phyloP scores from a whole-genome alignment of 2,113 vertebrate genomes.

The Silurus asotus region DNA sequence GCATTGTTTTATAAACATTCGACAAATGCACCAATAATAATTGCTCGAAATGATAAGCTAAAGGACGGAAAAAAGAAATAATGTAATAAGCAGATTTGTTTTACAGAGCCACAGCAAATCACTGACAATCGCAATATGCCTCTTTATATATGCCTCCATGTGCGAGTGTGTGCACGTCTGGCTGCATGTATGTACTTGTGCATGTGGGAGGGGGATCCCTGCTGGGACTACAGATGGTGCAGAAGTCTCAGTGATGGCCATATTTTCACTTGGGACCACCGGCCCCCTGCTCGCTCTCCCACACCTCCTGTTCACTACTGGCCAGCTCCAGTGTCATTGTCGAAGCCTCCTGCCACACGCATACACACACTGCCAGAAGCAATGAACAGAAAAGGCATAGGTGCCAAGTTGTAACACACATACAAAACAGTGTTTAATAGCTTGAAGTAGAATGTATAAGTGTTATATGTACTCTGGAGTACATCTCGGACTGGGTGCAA shows the following conservation, averaged over 20 bases:
- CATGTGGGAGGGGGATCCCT: slow-evolving; percentile 54
- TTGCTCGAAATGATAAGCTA: not conserved
- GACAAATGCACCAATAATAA: not conserved
- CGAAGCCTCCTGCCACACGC: slow-evolving; percentile 51
- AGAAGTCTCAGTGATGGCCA: slow-evolving; percentile 68
- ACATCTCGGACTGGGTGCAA: not conserved
- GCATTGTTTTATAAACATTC: not conserved
- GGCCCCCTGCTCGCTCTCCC: slow-evolving; percentile 72
- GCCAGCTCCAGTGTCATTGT: slow-evolving; percentile 55
- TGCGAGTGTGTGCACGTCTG: slow-evolving; percentile 68
- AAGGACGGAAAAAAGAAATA: not conserved
- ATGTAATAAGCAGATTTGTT: slow-evolving; percentile 38
- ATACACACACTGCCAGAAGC: slow-evolving; percentile 40
- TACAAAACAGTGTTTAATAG: slow-evolving; percentile 39
- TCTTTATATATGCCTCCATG: slow-evolving; percentile 45
- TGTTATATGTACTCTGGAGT: slow-evolving; percentile 9
- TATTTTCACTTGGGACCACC: slow-evolving; percentile 77
- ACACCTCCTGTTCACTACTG: slow-evolving; percentile 55
- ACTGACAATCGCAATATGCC: slow-evolving; percentile 42
- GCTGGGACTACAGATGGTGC: slow-evolving; percentile 76
- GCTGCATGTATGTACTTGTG: slow-evolving; percentile 55
- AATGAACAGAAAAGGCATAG: slow-evolving; percentile 29
- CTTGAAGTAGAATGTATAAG: slow-evolving; percentile 25
- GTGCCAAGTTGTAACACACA: slow-evolving; percentile 49
- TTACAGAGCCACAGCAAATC: slow-evolving; percentile 36